A percentile compares a stretch with the other conserved stretches of the same genome.
Evolutionary conservation across 2,797 vertebrate species (phyloP).

Genomic region (Tenualosa ilisha): DNA sequence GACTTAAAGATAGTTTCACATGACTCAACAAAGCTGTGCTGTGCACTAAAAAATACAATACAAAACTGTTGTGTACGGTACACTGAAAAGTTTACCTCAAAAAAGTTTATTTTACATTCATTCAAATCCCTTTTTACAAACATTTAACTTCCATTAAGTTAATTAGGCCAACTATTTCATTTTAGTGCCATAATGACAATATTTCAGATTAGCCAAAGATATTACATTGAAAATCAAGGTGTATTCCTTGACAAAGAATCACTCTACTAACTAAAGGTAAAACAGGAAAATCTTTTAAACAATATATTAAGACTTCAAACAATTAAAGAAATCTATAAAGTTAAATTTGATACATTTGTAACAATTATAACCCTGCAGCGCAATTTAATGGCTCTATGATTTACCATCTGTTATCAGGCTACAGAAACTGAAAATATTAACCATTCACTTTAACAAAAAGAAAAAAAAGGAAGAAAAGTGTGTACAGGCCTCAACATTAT

Average conservation of each 20-base stretch:
- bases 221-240: conserved; percentile 32
- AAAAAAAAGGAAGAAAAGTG: background rate
- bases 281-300: conserved; percentile 18
- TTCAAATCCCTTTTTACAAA: conserved; percentile 21
- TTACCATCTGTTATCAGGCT: conserved; percentile 57
- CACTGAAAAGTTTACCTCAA: background rate
- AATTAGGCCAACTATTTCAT: background rate
- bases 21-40: background rate
- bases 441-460: conserved; percentile 42
- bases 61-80: background rate
- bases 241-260: conserved; percentile 26
- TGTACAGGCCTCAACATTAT: conserved; percentile 34
- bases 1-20: background rate
- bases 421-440: conserved; percentile 44
- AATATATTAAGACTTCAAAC: conserved; percentile 47
- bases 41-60: background rate
- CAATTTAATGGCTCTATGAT: conserved; percentile 38
- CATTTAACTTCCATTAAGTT: conserved; percentile 15
- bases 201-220: conserved; percentile 26
- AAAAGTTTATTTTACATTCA: conserved; percentile 19
- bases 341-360: conserved; percentile 30
- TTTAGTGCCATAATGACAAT: background rate
- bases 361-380: conserved; percentile 42
- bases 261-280: conserved; percentile 20
- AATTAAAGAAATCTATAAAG: conserved; percentile 37